Base-by-base conservation (phyloP, 1,140 invertebrate genomes). In the Drosophila setifemur region DNA sequence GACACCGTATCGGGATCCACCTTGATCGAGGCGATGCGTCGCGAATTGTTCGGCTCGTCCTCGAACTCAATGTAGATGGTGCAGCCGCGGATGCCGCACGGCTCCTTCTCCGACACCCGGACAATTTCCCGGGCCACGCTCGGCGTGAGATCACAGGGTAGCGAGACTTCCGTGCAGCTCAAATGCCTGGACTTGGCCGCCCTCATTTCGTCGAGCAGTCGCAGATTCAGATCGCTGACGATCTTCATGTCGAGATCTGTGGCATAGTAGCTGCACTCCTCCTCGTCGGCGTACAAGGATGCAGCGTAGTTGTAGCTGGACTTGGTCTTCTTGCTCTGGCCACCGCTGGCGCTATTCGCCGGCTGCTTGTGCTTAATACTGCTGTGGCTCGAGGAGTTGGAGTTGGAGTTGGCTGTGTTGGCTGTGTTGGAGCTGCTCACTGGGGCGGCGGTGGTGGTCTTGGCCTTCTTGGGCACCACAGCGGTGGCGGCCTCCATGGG, bases 1-100 rank as follows among this genome's bases (percentile, higher is more conserved):
- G 96, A 95, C 39, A 96, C 94, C 12, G 95, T 95, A 73, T 93
- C 93, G 19, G 95, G 94, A 91, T 97, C 96, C 76, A 95, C 94
- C 85, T 95, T 95, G 88, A 97, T 93, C 48, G 93, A 93, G 72
- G 93, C 92, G 12, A 93, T 90, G 69, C 89, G 82, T n/a, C 89
- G 69, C 5, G 86, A 90, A 18, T 92, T 91, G 52, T 92, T 92
- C 0, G 92, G 92, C 77, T 93, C 93, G 1, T 93, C 94, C 83
- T 95, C 94, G 72, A 96, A 95, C 86, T 94, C 94, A 31, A 96
- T 93, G 79, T 95, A 95, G 11, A 96, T 91, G 7, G 94, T 95
- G 71, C 95, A 95, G 23, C 95, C 95, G 63, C 95, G 91, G 1
- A 96, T 93, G 66, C 96, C 96, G 88, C 96, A 97, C 7, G 96